Percentiles rank a stretch among this genome's conserved stretches.
Evolutionary conservation across 2,888 invertebrate species (phyloP).

Genomic region (Tinea trinotella): DNA sequence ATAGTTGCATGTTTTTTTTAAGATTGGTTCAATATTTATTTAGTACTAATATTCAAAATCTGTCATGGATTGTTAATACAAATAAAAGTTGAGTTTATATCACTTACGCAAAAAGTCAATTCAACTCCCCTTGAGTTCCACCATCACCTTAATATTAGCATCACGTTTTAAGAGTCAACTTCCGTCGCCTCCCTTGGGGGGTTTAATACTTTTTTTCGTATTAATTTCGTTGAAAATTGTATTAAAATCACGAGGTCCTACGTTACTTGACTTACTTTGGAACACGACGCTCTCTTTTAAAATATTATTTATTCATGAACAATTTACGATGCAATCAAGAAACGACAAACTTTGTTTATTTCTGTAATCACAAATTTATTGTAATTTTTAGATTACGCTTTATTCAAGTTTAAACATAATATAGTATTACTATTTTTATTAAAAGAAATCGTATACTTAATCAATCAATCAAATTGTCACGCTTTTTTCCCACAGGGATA

Average conservation of each 20-base stretch:
- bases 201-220: slow-evolving; percentile 33
- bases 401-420: too few relatives aligned
- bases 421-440: too few relatives aligned
- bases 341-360: slow-evolving; percentile 27
- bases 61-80: slow-evolving; percentile 3
- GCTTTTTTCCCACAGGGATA: too few relatives aligned
- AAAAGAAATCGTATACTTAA: too few relatives aligned
- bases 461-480: too few relatives aligned
- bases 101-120: slow-evolving; percentile 19
- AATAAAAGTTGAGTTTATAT: slow-evolving; percentile 17
- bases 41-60: too few relatives aligned
- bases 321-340: slow-evolving; percentile 67
- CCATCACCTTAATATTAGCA: slow-evolving; percentile 27
- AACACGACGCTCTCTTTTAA: slow-evolving; percentile 31
- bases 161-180: slow-evolving; percentile 28
- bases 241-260: slow-evolving; percentile 33
- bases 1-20: too few relatives aligned
- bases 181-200: slow-evolving; percentile 25
- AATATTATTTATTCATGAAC: slow-evolving; percentile 69
- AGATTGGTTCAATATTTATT: too few relatives aligned
- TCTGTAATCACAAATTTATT: neutral
- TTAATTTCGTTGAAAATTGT: slow-evolving; percentile 34
- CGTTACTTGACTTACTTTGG: slow-evolving; percentile 17
- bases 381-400: too few relatives aligned
- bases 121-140: slow-evolving; percentile 19